Conservation (phyloP, 2,888 invertebrate genomes). For the Lobophora halterata region DNA sequence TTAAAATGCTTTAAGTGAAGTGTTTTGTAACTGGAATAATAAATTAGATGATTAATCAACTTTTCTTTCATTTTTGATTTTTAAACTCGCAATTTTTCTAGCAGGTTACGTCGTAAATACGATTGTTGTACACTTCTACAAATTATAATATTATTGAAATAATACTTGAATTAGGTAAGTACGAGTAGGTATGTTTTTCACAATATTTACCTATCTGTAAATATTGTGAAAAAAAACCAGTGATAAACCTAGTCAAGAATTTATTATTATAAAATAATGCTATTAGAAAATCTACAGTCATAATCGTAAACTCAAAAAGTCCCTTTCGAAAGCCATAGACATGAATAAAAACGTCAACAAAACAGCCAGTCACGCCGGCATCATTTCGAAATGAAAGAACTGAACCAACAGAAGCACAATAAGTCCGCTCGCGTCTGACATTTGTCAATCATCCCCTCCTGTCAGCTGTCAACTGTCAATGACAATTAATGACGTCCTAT, state of each 20-base stretch:
- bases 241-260: no score
- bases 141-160: no score
- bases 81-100: no score
- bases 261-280: slow-evolving; percentile 5
- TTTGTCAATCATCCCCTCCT: slow-evolving; percentile 76
- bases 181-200: no score
- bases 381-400: slow-evolving; percentile 45
- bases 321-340: slow-evolving; percentile 21
- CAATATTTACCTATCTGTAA: no score
- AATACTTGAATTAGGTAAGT: no score
- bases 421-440: slow-evolving; percentile 60
- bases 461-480: slow-evolving; percentile 71
- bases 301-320: slow-evolving; percentile 19
- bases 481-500: slow-evolving; percentile 77
- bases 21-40: slow-evolving; percentile 10
- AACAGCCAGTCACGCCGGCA: slow-evolving; percentile 49
- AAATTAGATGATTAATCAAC: neutral
- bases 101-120: no score
- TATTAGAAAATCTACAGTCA: slow-evolving; percentile 5
- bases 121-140: no score
- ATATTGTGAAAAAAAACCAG: no score
- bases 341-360: slow-evolving; percentile 35
- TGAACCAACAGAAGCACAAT: slow-evolving; percentile 34
- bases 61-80: no score
- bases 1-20: slow-evolving; percentile 10